Base-by-base conservation (phyloP, 2,797 vertebrate genomes). In the Cynopterus sphinx region DNA sequence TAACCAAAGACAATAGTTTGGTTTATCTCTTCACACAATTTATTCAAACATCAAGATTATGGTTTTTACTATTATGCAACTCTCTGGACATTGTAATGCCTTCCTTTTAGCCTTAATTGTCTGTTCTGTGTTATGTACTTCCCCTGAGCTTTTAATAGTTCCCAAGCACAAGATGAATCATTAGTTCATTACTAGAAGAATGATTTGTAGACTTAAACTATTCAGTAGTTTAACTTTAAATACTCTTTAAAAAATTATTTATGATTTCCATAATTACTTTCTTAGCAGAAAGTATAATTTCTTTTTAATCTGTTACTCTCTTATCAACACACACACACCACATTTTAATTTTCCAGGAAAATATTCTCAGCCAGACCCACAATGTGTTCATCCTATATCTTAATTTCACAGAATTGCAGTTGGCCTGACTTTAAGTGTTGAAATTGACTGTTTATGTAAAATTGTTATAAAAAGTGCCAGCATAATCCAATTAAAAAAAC, bases 341-440 rank as follows among this genome's bases (percentile, higher is more conserved):
- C 5, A 67, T 31, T 59, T 91, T 61, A 95, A 93, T 12, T 77
- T 95, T 26, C 86, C 73, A 85, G 59, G 28, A 78, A 90, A 87
- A 71, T 84, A 65, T 13, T 78, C 49, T 78, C 26, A 13, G 4
- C 36, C 28, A 63, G 26, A n/a, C 28, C 13, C 13, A 63, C 33
- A 65, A 24, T 83, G 28, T 88, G 2, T 71, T 24, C 41, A 39
- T 63, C 21, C 7, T 43, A 57, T 9, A 49, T 5, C 9, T 87
- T 41, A 12, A 84, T 36, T 51, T 79, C 51, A 82, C 11, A 73
- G 61, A 92, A 63, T 49, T 43, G 22, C n/a, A 88, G 26, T 2
- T 43, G 24, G 7, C 19, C 9, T 82, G 57, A 55, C 46, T 65
- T 28, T 26, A 51, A 49, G 33, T 49, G 12, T 59, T 93, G 31